Base-by-base conservation (phyloP, 2,888 invertebrate species). In the Diaprepes abbreviatus region DNA sequence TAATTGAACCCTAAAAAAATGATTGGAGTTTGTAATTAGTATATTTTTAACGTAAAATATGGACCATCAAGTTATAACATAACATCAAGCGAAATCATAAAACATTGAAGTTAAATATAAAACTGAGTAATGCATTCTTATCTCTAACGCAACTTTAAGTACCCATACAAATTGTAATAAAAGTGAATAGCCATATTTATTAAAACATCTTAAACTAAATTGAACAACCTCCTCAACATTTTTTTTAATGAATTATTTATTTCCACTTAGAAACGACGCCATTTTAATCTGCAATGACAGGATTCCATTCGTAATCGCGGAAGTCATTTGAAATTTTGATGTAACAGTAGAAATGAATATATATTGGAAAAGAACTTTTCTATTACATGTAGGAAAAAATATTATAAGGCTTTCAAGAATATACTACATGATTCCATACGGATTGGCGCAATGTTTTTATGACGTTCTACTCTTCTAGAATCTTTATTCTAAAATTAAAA, bases 301-400 rank as follows among this genome's bases (percentile, higher is more conserved):
- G 24, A 36, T 21, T 19, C 14, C 55, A 21, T 24, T 55, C 21
- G 14, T 9, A 55, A 38, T 38, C 36, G 12, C 35, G 55, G 55
- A 55, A 55, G 38, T 38, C 19, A 36, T 55, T 38, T 55, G 9
- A 38, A 38, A 55, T 55, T 36, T 55, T 38, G n/a, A 55, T 38
- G 35, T 24, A 14, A 7, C 9, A 35, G 36, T 33, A 52, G 19
- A 55, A 14, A 38, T 38, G 6, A 12, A 38, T 38, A 38, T 12
- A 55, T 24, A 14, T 55, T 14, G 54, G 14, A 38, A 38, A 55
- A 55, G 35, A 21, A 38, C 4, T 7, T 55, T 38, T 55, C 38
- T 55, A 55, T 55, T 24, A 24, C 14, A 38, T 12, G 38, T 38
- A 38, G 24, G 21, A 21, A 38, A 6, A 31, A 35, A 9, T 28